Evolutionary conservation across 2,797 vertebrate genomes (phyloP).

Genomic region (Aselliscus stoliczkanus): DNA sequence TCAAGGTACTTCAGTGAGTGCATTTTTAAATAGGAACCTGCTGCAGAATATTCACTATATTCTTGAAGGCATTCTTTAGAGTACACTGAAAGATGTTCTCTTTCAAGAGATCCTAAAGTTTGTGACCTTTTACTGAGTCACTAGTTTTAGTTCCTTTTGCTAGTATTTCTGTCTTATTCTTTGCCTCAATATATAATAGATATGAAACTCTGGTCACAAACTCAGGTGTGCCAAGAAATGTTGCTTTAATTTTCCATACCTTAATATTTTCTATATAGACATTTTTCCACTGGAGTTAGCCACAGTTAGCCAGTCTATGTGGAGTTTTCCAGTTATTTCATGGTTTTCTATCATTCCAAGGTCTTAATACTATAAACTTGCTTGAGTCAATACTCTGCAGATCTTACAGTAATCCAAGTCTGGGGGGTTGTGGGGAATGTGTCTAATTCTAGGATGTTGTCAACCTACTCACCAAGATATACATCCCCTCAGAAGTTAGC

Average conservation of each 20-base stretch:
- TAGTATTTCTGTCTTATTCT: background rate
- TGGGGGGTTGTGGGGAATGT: accelerated
- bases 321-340: background rate
- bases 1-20: background rate
- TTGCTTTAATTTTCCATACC: slow-evolving; percentile 6
- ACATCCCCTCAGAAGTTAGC: background rate
- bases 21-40: background rate
- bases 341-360: background rate
- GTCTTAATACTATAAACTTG: background rate
- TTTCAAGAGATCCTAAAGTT: background rate
- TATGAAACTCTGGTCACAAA: background rate
- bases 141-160: background rate
- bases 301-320: background rate
- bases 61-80: background rate
- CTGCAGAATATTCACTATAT: background rate
- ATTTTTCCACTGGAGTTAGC: background rate
- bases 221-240: background rate
- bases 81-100: background rate
- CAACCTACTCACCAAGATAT: background rate
- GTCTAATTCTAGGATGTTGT: background rate
- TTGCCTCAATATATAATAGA: background rate
- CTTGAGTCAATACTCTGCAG: background rate
- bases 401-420: background rate
- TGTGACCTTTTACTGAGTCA: background rate
- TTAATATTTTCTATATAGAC: background rate